These are phyloP conservation scores for Poeciliopsis prolifica DNA, from an alignment of 2,113 vertebrate genomes.

Conservation along the genomic window DNA sequence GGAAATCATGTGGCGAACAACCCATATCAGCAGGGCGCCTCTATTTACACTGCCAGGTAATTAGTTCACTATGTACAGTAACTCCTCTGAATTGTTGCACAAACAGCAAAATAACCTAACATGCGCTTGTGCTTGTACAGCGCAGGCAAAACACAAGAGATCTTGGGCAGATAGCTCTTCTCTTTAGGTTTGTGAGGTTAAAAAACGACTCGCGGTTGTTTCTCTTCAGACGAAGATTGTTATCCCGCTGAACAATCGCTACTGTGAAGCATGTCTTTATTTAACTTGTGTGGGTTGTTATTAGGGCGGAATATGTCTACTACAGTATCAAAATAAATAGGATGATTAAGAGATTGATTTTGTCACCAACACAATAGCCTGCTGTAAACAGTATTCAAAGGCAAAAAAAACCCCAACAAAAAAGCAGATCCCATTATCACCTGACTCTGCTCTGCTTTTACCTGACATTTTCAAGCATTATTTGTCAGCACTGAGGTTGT, in stretches of 20 bases:
- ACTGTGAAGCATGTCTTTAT: conserved; percentile 9
- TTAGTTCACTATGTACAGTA: conserved; percentile 70
- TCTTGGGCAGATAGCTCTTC: background rate
- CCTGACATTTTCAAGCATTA: conserved; percentile 58
- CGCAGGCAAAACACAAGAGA: conserved; percentile 9
- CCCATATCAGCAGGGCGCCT: conserved; percentile 70
- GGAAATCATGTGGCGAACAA: conserved; percentile 77
- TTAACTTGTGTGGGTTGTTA: conserved; percentile 24
- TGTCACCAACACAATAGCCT: conserved; percentile 37
- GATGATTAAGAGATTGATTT: conserved; percentile 35
- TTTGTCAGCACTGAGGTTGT: conserved; percentile 57
- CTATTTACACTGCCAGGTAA: conserved; percentile 75
- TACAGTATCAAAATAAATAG: conserved; percentile 41
- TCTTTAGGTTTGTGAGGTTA: conserved; percentile 5
- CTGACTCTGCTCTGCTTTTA: conserved; percentile 46
- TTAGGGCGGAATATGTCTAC: conserved; percentile 12
- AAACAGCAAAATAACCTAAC: conserved; percentile 22
- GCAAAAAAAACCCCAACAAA: conserved; percentile 4
- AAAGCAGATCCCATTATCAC: conserved; percentile 51
- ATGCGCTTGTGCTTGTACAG: background rate
- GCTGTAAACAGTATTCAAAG: conserved; percentile 39
- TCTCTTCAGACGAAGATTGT: conserved; percentile 4
- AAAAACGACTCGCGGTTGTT: background rate
- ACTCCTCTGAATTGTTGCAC: conserved; percentile 61
- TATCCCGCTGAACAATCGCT: conserved; percentile 8